Evolutionary conservation across 2,888 invertebrate genomes (phyloP), one percentile per base, ranked within the genome.

Genomic region (Tenthredo distinguenda): DNA sequence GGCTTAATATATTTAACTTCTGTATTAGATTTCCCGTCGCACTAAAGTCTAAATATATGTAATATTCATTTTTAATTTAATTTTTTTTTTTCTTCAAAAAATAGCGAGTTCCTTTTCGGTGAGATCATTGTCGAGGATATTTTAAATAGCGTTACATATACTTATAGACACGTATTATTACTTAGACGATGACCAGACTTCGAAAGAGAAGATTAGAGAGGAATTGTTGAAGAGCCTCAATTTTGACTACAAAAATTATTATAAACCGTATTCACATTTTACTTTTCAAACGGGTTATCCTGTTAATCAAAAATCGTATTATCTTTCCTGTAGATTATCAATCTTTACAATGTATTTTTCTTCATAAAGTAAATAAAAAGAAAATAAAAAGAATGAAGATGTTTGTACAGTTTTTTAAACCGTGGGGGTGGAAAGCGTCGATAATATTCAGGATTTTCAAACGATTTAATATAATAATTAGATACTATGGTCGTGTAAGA

Each of bases 401-500:
- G 21, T 62, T 62, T 9, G 21, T 62, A 0, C 12, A 10, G 62
- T 26, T 62, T 26, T 26, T n/a, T 62, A 26, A 65, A 26, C 31
- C 10, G 4, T 34, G 7, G 31, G 31, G 15, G 34, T 71, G 71
- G 1, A 71, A 34, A 71, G 9, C 18, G 21, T 74, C 43, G 50
- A 77, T 77, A 77, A 55, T 77, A 77, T 77, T 77, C 77, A 77
- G 77, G 55, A 77, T 77, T 37, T 68, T 31, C 21, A 62, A 31
- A 50, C 34, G 58, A 83, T 83, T 31, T 43, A 34, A 81, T 47
- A 77, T 55, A 77, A 47, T 43, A 50, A 76, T n/a, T 55, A 76
- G 21, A 50, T 10, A 76, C 21, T 31, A 43, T 15, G 26, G 31
- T 68, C 43, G 34, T 83, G 34, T 7, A 37, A 18, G 18, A 40